phyloP scores from a whole-genome alignment of 2,797 vertebrate species.

The Lacerta bilineata region DNA sequence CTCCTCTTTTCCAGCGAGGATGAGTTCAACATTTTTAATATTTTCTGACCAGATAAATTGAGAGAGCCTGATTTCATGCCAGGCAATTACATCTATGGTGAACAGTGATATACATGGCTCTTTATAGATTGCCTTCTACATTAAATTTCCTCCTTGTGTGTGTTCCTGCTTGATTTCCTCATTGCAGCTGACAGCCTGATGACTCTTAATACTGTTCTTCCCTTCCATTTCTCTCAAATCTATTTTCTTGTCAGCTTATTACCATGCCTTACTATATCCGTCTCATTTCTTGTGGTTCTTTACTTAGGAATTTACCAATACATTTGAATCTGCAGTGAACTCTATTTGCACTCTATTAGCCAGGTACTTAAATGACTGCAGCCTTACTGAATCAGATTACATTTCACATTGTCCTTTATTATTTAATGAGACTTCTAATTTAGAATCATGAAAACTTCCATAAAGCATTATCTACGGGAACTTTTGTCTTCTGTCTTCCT shows the following conservation, averaged over 20 bases:
- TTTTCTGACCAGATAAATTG: conserved; percentile 17
- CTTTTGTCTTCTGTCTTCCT: conserved; percentile 42
- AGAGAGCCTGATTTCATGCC: background rate
- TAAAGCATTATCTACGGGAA: conserved; percentile 42
- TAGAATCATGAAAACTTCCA: conserved; percentile 47
- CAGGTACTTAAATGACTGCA: conserved; percentile 53
- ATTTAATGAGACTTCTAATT: conserved; percentile 66
- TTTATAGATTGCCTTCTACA: conserved; percentile 7
- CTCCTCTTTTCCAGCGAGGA: background rate
- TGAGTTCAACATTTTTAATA: conserved; percentile 29
- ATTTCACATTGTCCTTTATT: conserved; percentile 66
- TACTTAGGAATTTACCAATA: conserved; percentile 41
- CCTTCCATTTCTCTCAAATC: conserved; percentile 33
- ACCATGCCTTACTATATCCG: background rate
- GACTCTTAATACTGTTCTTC: background rate
- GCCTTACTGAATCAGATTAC: conserved; percentile 59
- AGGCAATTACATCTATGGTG: conserved; percentile 11
- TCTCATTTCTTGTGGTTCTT: conserved; percentile 8
- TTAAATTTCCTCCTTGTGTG: conserved; percentile 13
- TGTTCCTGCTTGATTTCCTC: conserved; percentile 46
- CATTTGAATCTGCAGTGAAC: conserved; percentile 51
- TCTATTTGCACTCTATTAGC: conserved; percentile 56
- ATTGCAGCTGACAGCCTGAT: conserved; percentile 12
- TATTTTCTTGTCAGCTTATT: conserved; percentile 39
- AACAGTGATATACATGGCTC: background rate